phyloP scores from a whole-genome alignment of 2,888 invertebrate species.

The Scelioninae gen. 1 region DNA sequence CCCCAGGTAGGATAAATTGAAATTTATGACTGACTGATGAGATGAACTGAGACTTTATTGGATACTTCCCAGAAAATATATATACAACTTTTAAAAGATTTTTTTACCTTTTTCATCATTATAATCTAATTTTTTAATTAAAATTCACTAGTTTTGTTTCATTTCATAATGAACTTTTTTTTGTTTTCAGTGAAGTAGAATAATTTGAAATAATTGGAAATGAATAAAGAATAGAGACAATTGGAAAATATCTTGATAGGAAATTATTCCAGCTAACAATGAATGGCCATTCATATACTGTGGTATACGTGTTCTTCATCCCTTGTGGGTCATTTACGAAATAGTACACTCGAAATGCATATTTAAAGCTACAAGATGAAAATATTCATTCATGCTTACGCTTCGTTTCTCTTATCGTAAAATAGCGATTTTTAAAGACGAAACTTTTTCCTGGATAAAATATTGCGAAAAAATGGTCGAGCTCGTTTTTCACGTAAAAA shows the following conservation, averaged over 20 bases:
- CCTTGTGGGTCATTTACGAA: conserved; percentile 9
- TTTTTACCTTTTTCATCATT: neutral
- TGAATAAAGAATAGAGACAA: conserved; percentile 1
- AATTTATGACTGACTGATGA: conserved; percentile 15
- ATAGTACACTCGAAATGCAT: conserved; percentile 4
- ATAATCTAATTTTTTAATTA: neutral
- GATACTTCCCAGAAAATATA: neutral
- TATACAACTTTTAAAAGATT: neutral
- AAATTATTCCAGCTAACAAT: conserved; percentile 1
- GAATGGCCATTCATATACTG: conserved; percentile 8
- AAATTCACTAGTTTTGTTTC: neutral
- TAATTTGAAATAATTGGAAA: conserved; percentile 5
- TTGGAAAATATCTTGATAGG: conserved; percentile 8
- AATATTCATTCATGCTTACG: conserved; percentile 10
- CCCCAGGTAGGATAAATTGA: conserved; percentile 10
- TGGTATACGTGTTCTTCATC: conserved; percentile 3
- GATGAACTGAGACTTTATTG: neutral
- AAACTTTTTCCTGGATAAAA: neutral
- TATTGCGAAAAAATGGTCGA: neutral
- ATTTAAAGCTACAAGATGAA: conserved; percentile 13
- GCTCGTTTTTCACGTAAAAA: neutral
- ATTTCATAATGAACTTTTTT: neutral
- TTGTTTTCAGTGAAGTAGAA: neutral
- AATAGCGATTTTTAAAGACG: neutral
- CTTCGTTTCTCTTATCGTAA: conserved; percentile 8